A percentile compares a stretch with the other conserved stretches of the same genome.
Evolutionary conservation across 2,888 invertebrate species (phyloP).

Genomic region (Cephus pulcher): DNA sequence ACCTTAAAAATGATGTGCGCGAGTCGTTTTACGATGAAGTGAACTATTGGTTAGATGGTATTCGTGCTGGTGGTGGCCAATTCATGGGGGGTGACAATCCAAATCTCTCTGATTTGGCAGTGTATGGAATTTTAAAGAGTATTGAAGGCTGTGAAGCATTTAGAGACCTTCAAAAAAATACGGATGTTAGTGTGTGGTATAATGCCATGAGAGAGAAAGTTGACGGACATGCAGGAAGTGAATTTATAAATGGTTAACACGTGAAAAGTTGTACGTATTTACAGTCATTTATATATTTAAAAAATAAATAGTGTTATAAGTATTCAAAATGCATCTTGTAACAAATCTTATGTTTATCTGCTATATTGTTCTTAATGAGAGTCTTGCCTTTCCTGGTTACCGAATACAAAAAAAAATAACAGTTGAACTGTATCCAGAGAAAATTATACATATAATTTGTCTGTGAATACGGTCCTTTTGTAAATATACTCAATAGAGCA

Average conservation of each 20-base stretch:
- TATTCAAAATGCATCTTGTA: not conserved
- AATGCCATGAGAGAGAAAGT: conserved; percentile 77
- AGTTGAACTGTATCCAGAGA: conserved; percentile 15
- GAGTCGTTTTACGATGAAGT: conserved; percentile 91
- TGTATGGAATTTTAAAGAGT: conserved; percentile 90
- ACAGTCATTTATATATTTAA: conserved; percentile 26
- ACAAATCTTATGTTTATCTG: not conserved
- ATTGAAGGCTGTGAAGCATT: conserved; percentile 95
- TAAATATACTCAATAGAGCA: conserved; percentile 3
- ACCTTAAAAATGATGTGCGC: conserved; percentile 89
- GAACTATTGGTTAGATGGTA: conserved; percentile 79
- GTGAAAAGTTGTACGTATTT: not conserved
- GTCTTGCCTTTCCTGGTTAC: not conserved
- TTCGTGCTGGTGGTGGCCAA: conserved; percentile 76
- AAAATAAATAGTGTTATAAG: conserved; percentile 15
- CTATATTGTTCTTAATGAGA: not conserved
- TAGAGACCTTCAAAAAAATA: conserved; percentile 79
- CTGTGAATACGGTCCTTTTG: conserved; percentile 17
- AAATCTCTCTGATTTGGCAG: conserved; percentile 91
- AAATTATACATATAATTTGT: conserved; percentile 14
- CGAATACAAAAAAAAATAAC: not conserved
- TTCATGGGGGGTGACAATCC: conserved; percentile 92
- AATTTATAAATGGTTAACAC: conserved; percentile 16
- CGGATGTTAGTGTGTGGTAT: conserved; percentile 85
- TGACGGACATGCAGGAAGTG: conserved; percentile 71